phyloP scores from a whole-genome alignment of 2,888 invertebrate genomes.

The Leptinotarsa tumamoca region DNA sequence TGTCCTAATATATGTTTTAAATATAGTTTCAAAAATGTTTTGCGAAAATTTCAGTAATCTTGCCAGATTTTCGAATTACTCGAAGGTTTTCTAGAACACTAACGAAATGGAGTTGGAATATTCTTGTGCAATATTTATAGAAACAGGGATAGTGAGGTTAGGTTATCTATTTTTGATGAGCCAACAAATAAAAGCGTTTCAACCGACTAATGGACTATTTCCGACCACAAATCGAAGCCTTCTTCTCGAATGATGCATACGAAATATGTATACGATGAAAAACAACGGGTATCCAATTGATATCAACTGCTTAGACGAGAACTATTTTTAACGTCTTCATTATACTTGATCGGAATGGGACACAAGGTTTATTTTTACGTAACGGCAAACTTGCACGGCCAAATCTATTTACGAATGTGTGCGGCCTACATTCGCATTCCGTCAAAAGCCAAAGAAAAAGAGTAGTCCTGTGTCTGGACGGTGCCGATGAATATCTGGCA shows the following conservation, averaged over 20 bases:
- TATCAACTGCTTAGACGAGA: conserved; percentile 18
- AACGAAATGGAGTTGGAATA: conserved; percentile 2
- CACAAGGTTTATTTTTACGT: conserved; percentile 45
- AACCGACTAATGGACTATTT: background rate
- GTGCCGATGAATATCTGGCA: conserved; percentile 4
- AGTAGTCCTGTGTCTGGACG: background rate
- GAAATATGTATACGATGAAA: background rate
- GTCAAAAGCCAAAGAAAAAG: background rate
- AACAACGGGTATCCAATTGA: background rate
- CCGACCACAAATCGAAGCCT: background rate
- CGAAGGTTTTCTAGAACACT: background rate
- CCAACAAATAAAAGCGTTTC: conserved; percentile 28
- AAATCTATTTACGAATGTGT: conserved; percentile 31
- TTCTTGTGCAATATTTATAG: conserved; percentile 35
- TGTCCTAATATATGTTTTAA: no score
- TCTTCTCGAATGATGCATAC: background rate
- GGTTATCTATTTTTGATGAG: conserved; percentile 37
- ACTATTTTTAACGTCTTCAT: conserved; percentile 56
- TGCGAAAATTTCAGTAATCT: no score
- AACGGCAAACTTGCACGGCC: conserved; percentile 35
- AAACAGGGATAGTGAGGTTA: conserved; percentile 30
- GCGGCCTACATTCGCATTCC: conserved; percentile 35
- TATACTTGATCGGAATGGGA: conserved; percentile 48
- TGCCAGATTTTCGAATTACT: no score
- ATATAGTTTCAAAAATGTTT: no score